A percentile compares a stretch with the other conserved stretches of the same genome.
Conservation (phyloP, 2,888 invertebrate species). For the Dromius quadrimaculatus region DNA sequence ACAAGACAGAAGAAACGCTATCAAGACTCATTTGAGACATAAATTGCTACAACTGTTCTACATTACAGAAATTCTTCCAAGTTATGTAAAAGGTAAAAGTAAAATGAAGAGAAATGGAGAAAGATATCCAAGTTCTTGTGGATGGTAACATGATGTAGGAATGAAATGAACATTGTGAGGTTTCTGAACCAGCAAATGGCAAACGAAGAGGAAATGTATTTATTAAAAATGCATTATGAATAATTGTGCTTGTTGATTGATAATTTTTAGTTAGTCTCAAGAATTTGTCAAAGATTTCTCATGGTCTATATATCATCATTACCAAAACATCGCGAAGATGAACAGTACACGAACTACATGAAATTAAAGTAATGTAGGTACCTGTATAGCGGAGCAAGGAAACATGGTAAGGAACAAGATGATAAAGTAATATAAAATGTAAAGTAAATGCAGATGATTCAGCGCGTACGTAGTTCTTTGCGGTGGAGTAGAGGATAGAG, state of each 20-base stretch:
- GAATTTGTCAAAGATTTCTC: too few relatives aligned
- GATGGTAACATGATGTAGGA: background rate
- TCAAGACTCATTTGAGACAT: slow-evolving; percentile 18
- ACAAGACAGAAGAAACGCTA: slow-evolving; percentile 21
- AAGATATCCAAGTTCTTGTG: background rate
- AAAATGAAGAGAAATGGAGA: slow-evolving; percentile 9
- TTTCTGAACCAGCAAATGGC: too few relatives aligned
- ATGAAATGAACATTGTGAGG: too few relatives aligned
- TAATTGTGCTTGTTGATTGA: too few relatives aligned
- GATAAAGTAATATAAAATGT: slow-evolving; percentile 23
- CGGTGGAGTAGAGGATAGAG: background rate
- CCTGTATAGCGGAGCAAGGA: background rate
- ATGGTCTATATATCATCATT: too few relatives aligned
- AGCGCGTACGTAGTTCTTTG: background rate
- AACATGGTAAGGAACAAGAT: slow-evolving; percentile 21
- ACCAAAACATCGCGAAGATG: too few relatives aligned
- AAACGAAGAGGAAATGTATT: too few relatives aligned
- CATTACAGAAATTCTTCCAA: slow-evolving; percentile 26
- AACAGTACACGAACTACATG: background rate
- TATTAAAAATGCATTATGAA: too few relatives aligned
- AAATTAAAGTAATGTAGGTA: background rate
- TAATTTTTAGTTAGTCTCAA: too few relatives aligned
- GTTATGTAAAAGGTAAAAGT: slow-evolving; percentile 19
- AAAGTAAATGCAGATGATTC: slow-evolving; percentile 38
- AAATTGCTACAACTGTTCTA: slow-evolving; percentile 21